Percentiles rank a stretch among this genome's conserved stretches.
Evolutionary conservation across 2,888 invertebrate species (phyloP).

Genomic region (Sialis lutaria): DNA sequence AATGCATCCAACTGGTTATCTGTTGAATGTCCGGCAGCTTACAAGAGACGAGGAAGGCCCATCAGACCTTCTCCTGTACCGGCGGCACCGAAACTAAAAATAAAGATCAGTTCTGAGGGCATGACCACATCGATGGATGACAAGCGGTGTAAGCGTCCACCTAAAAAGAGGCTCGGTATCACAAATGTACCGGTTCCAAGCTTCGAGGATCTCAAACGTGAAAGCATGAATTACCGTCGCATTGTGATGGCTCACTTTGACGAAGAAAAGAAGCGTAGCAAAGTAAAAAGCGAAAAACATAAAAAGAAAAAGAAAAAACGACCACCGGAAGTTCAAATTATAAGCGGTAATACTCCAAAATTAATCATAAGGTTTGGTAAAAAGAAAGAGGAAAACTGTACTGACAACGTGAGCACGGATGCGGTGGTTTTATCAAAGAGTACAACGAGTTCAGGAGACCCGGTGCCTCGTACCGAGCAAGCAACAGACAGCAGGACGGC

Average conservation of each 20-base stretch:
- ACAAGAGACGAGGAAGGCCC: conserved; percentile 23
- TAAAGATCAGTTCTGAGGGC: conserved; percentile 44
- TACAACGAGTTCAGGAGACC: conserved; percentile 7
- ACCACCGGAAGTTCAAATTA: conserved; percentile 27
- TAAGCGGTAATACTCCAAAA: conserved; percentile 42
- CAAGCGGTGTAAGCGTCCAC: conserved; percentile 36
- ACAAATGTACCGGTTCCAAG: conserved; percentile 45
- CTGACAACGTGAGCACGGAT: conserved; percentile 14
- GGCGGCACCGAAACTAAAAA: conserved; percentile 54
- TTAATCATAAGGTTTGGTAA: conserved; percentile 58
- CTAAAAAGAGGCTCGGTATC: conserved; percentile 63
- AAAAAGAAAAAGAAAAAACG: conserved; percentile 36
- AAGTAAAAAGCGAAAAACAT: conserved; percentile 34
- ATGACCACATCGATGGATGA: conserved; percentile 25
- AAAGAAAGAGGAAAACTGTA: conserved; percentile 24
- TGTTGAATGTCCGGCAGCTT: conserved; percentile 6
- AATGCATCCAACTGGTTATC: conserved; percentile 21
- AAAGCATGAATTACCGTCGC: conserved; percentile 74
- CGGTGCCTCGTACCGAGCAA: conserved; percentile 8
- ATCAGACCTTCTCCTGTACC: conserved; percentile 21
- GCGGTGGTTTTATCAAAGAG: conserved; percentile 5
- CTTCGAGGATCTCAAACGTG: conserved; percentile 63
- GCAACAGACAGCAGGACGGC: conserved; percentile 10
- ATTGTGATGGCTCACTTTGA: conserved; percentile 73
- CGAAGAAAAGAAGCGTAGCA: conserved; percentile 40